These are phyloP conservation scores for Pilophorus perplexus DNA, from an alignment of 2,888 invertebrate species.

Conservation along the genomic window DNA sequence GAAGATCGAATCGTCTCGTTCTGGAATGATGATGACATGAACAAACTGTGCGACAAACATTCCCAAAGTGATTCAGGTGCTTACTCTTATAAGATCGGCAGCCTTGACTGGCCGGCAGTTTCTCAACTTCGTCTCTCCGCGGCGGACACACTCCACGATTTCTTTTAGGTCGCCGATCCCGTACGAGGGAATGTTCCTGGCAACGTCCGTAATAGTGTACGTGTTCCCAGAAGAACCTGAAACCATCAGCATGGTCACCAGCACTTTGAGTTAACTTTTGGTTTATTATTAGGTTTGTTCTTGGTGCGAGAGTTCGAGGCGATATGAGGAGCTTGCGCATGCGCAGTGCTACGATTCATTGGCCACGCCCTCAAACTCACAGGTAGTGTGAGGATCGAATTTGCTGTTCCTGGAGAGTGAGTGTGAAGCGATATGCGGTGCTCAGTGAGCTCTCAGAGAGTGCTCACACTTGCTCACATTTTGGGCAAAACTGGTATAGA, in stretches of 20 bases:
- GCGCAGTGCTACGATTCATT: no score
- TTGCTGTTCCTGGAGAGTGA: neutral
- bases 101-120: slow-evolving; percentile 46
- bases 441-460: neutral
- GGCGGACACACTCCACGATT: slow-evolving; percentile 44
- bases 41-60: no score
- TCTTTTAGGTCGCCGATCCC: slow-evolving; percentile 47
- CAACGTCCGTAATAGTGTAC: slow-evolving; percentile 45
- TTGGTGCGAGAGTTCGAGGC: no score
- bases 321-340: no score
- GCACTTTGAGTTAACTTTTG: no score
- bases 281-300: no score
- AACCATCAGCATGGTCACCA: neutral
- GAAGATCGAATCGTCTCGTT: slow-evolving; percentile 27
- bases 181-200: slow-evolving; percentile 44
- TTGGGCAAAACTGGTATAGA: neutral
- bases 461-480: neutral
- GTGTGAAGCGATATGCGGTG: neutral
- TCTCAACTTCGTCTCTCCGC: slow-evolving; percentile 38
- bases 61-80: no score
- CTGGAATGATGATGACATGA: slow-evolving; percentile 18
- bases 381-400: neutral
- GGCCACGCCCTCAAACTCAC: no score
- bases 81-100: slow-evolving; percentile 46
- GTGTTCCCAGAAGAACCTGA: slow-evolving; percentile 3